phyloP scores from a whole-genome alignment of 1,140 invertebrate species.

The Sminthurinus signatus region DNA sequence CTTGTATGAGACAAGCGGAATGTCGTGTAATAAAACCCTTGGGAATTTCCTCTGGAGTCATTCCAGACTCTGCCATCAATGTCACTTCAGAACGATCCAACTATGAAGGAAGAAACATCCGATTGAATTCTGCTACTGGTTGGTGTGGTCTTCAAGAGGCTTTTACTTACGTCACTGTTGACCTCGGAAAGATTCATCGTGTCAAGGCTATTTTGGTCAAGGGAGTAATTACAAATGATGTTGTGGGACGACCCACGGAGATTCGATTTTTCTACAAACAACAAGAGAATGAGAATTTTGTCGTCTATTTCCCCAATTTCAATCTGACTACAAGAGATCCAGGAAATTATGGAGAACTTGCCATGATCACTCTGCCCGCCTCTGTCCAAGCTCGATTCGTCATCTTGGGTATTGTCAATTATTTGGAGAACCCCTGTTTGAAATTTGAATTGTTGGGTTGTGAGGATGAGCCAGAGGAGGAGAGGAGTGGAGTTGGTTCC shows the following conservation, averaged over 20 bases:
- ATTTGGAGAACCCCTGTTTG: slow-evolving; percentile 91
- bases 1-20: slow-evolving; percentile 83
- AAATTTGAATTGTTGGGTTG: slow-evolving; percentile 96
- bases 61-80: slow-evolving; percentile 93
- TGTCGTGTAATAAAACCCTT: slow-evolving; percentile 88
- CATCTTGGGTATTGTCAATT: slow-evolving; percentile 86
- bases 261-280: slow-evolving; percentile 96
- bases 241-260: slow-evolving; percentile 88
- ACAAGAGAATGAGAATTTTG: slow-evolving; percentile 85
- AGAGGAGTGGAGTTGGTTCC: too few relatives aligned
- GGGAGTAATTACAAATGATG: slow-evolving; percentile 89
- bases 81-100: slow-evolving; percentile 87
- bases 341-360: slow-evolving; percentile 88
- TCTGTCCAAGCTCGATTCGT: slow-evolving; percentile 88
- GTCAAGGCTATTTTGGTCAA: slow-evolving; percentile 88
- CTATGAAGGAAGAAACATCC: slow-evolving; percentile 81
- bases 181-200: slow-evolving; percentile 80
- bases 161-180: slow-evolving; percentile 91
- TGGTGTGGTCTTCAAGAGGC: slow-evolving; percentile 93
- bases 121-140: slow-evolving; percentile 87
- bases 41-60: slow-evolving; percentile 80
- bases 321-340: slow-evolving; percentile 87
- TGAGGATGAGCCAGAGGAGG: slow-evolving; percentile 65
- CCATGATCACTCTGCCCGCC: slow-evolving; percentile 90
- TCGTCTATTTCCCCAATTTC: slow-evolving; percentile 93